A percentile compares a stretch with the other conserved stretches of the same genome.
Evolutionary conservation across 2,888 invertebrate species (phyloP).

Genomic region (Epistrophe grossulariae): DNA sequence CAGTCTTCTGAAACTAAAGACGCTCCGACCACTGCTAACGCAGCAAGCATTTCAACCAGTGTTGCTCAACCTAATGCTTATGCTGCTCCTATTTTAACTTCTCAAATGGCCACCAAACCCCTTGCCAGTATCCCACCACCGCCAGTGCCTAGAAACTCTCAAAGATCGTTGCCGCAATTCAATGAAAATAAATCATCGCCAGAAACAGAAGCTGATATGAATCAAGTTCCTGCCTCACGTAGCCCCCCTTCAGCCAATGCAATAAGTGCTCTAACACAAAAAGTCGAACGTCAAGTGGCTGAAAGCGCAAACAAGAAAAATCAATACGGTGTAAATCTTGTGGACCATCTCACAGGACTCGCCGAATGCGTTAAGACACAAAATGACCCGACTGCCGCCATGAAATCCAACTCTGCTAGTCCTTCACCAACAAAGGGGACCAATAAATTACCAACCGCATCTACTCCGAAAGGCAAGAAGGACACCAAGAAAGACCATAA

Average conservation of each 20-base stretch:
- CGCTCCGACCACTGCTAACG: slow-evolving; percentile 15
- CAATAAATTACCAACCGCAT: slow-evolving; percentile 50
- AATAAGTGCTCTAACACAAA: slow-evolving; percentile 80
- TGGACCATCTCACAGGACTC: slow-evolving; percentile 82
- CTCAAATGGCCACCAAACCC: slow-evolving; percentile 84
- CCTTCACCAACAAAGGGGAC: slow-evolving; percentile 60
- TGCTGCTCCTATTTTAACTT: slow-evolving; percentile 83
- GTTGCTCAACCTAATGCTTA: slow-evolving; percentile 44
- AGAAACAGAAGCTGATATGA: slow-evolving; percentile 39
- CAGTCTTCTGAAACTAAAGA: not conserved
- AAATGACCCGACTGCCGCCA: slow-evolving; percentile 46
- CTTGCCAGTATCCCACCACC: slow-evolving; percentile 89
- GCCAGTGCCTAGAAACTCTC: slow-evolving; percentile 87
- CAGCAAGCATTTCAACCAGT: slow-evolving; percentile 42
- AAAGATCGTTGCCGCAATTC: slow-evolving; percentile 80
- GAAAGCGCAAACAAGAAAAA: slow-evolving; percentile 23
- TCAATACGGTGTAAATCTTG: slow-evolving; percentile 79
- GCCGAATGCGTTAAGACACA: slow-evolving; percentile 81
- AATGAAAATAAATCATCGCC: slow-evolving; percentile 12
- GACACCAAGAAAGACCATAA: slow-evolving; percentile 39
- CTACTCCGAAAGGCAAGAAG: slow-evolving; percentile 59
- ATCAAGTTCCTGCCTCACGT: slow-evolving; percentile 63
- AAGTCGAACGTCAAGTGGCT: slow-evolving; percentile 78
- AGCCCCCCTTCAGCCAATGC: slow-evolving; percentile 78
- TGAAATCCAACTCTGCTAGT: slow-evolving; percentile 40